phyloP scores from a whole-genome alignment of 2,888 invertebrate species.

The Amphiduros pacificus region DNA sequence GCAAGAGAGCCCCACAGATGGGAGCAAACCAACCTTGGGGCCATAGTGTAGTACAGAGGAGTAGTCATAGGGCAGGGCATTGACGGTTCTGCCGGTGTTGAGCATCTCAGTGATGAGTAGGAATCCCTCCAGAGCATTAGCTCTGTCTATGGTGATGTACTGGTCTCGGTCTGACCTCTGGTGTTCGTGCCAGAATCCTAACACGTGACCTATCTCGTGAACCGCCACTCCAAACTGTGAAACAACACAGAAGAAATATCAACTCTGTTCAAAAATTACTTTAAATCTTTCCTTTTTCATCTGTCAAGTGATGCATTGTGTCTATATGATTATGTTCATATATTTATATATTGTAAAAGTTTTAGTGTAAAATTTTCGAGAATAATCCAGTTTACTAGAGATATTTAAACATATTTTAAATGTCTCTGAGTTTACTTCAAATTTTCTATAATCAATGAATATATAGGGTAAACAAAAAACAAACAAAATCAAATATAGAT shows the following conservation, averaged over 20 bases:
- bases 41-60: conserved; percentile 26
- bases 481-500: not conserved
- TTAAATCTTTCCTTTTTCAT: not conserved
- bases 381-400: too few species aligned
- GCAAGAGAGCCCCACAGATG: too few species aligned
- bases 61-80: conserved; percentile 24
- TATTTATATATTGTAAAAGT: not conserved
- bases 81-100: conserved; percentile 6
- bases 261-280: not conserved
- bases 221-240: conserved; percentile 21
- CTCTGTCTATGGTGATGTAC: conserved; percentile 19
- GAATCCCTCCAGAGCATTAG: conserved; percentile 2
- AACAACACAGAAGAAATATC: not conserved
- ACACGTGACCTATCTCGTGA: conserved; percentile 23
- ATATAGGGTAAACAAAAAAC: not conserved
- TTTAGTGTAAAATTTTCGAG: too few species aligned
- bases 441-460: too few species aligned
- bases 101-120: conserved; percentile 7
- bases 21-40: conserved; percentile 26
- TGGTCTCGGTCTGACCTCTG: conserved; percentile 23
- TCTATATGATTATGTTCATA: not conserved
- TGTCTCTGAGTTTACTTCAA: too few species aligned
- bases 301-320: not conserved
- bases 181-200: conserved; percentile 29
- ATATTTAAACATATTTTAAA: too few species aligned